These are phyloP conservation scores for Leptinotarsa peninsularis DNA, from an alignment of 2,888 invertebrate genomes.

Conservation along the genomic window DNA sequence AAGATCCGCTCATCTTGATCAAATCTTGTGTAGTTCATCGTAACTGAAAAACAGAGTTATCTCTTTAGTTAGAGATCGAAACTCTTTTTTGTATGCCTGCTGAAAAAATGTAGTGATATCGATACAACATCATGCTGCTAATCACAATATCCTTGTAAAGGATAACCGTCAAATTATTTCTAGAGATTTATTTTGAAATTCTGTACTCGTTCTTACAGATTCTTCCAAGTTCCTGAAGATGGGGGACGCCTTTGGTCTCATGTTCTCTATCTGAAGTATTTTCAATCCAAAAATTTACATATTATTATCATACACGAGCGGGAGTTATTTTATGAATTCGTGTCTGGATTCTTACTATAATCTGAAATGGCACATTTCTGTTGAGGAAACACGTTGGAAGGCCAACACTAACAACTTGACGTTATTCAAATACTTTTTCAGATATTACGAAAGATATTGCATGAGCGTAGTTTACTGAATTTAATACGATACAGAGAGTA, in stretches of 20 bases:
- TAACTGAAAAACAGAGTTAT: too few species aligned
- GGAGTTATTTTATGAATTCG: conserved; percentile 10
- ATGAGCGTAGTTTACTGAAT: background rate
- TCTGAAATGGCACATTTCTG: conserved; percentile 13
- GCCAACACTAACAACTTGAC: background rate
- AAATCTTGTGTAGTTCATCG: too few species aligned
- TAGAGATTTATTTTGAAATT: too few species aligned
- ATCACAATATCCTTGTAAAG: too few species aligned
- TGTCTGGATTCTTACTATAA: background rate
- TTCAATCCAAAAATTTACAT: conserved; percentile 10
- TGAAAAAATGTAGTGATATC: too few species aligned
- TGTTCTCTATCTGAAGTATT: conserved; percentile 6
- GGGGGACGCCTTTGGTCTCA: background rate
- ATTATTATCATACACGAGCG: conserved; percentile 11
- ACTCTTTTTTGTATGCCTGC: too few species aligned
- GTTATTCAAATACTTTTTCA: background rate
- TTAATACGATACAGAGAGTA: too few species aligned
- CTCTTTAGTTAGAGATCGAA: too few species aligned
- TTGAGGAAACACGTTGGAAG: conserved; percentile 5
- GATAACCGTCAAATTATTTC: too few species aligned
- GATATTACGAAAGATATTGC: background rate
- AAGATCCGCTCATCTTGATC: too few species aligned
- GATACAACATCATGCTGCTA: too few species aligned
- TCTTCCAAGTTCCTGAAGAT: background rate
- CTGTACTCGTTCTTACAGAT: too few species aligned